Evolutionary conservation across 2,113 vertebrate species (phyloP), one percentile per base, ranked within the genome.

Genomic region (Protobothrops flavoviridis): DNA sequence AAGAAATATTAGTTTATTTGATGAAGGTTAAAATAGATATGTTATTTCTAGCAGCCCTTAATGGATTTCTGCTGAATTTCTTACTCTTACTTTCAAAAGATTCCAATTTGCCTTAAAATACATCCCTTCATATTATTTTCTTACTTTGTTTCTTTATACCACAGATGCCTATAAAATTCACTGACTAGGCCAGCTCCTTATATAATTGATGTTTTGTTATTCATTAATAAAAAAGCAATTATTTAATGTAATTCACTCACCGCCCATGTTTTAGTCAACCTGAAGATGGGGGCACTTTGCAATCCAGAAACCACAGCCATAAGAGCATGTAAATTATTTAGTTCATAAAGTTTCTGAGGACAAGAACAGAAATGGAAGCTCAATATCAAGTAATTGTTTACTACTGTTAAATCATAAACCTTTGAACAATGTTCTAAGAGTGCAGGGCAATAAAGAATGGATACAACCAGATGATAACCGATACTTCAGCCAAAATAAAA

Each of bases 251-350:
- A 43, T 57, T 94, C 94, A 99, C 99, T 99, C 95, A 99, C 99
- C 97, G 99, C 99, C 99, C 99, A 99, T 0, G 99, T 99, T 98
- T 99, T 99, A 90, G 98, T 98, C 87, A 99, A 98, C 95, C 99
- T 98, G 98, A 99, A 99, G 97, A 99, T 99, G 0, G 99, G 99
- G 90, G 99, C 99, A 64, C 99, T 99, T 96, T 99, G 99, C 87
- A 99, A 96, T 39, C 98, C 99, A 0, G 99, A 99, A 90, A 99
- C 98, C 95, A 99, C 99, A 11, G 99, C 98, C 99, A 99, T 99
- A 59, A 99, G 98, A 0, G 99, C 99, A 56, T 99, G 99, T 23
- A 99, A 98, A 95, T 99, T 99, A 96, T 99, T 99, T 96, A 99
- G 98, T 93, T 99, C 99, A 87, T 99, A 99, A 43, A 99, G 97